Evolutionary conservation across 2,113 vertebrate species (phyloP).

Genomic region (Aramus guarauna): DNA sequence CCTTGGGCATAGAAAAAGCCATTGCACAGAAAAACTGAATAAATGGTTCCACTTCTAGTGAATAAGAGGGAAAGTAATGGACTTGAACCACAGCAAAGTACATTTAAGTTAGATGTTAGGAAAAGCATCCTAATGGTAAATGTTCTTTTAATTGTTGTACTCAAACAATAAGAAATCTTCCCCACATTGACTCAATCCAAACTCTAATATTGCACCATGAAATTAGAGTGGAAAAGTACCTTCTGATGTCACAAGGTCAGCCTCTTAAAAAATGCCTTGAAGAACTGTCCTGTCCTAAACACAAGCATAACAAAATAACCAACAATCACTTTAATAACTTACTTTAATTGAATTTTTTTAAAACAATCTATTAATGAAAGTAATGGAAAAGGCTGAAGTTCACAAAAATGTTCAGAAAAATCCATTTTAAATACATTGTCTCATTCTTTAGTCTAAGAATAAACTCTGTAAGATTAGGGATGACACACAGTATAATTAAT

Average conservation of each 20-base stretch:
- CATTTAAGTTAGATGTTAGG: neutral
- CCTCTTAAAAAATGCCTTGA: neutral
- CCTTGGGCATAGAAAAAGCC: neutral
- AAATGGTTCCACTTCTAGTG: neutral
- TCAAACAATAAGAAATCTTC: neutral
- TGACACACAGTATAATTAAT: conserved; percentile 24
- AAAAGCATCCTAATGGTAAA: neutral
- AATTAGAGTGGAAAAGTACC: neutral
- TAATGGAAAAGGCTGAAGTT: neutral
- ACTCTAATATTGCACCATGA: neutral
- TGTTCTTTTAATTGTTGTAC: neutral
- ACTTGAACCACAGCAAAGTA: neutral
- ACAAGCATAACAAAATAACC: neutral
- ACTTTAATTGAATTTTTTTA: neutral
- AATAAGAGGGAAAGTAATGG: neutral
- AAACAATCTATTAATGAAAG: neutral
- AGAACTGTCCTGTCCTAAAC: neutral
- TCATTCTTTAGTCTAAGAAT: neutral
- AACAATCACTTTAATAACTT: neutral
- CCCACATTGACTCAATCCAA: neutral
- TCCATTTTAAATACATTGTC: neutral
- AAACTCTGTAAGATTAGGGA: conserved; percentile 7
- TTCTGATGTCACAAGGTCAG: neutral
- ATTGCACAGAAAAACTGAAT: neutral
- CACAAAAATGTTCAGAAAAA: neutral